phyloP scores from a whole-genome alignment of 2,888 invertebrate species.

The Eilema caniola region DNA sequence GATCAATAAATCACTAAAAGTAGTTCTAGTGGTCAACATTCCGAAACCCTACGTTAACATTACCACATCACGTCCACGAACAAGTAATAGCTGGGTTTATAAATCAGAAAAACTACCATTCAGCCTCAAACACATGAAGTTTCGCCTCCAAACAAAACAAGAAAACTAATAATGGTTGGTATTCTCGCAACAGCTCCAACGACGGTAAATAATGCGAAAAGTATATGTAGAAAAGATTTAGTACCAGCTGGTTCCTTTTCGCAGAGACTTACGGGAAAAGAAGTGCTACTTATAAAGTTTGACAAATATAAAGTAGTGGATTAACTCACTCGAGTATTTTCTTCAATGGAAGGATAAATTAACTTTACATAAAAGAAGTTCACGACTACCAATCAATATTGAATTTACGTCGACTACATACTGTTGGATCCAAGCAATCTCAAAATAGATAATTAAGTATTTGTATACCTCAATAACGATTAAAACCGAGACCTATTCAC shows the following conservation, averaged over 20 bases:
- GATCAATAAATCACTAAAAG: constrained; percentile 13
- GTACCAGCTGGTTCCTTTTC: constrained; percentile 24
- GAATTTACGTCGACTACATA: background rate
- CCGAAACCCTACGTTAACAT: constrained; percentile 33
- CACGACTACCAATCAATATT: background rate
- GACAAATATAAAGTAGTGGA: constrained; percentile 12
- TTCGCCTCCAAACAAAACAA: constrained; percentile 60
- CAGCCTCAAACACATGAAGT: constrained; percentile 48
- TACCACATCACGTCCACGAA: constrained; percentile 43
- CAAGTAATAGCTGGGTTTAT: constrained; percentile 48
- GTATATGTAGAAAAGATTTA: constrained; percentile 50
- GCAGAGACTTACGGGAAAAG: constrained; percentile 21
- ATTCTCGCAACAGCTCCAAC: constrained; percentile 51
- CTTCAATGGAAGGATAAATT: background rate
- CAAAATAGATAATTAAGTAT: background rate
- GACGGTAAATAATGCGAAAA: constrained; percentile 60
- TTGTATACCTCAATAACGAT: background rate
- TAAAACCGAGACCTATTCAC: background rate
- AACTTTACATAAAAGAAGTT: background rate
- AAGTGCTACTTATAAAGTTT: constrained; percentile 17
- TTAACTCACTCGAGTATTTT: background rate
- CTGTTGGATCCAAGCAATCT: background rate
- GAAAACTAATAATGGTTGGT: constrained; percentile 71
- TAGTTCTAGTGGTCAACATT: constrained; percentile 30
- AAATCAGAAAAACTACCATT: constrained; percentile 59